A percentile compares a stretch with the other conserved stretches of the same genome.
These are phyloP conservation scores for Echeneis naucrates DNA, from an alignment of 2,797 vertebrate species.

Conservation along the genomic window DNA sequence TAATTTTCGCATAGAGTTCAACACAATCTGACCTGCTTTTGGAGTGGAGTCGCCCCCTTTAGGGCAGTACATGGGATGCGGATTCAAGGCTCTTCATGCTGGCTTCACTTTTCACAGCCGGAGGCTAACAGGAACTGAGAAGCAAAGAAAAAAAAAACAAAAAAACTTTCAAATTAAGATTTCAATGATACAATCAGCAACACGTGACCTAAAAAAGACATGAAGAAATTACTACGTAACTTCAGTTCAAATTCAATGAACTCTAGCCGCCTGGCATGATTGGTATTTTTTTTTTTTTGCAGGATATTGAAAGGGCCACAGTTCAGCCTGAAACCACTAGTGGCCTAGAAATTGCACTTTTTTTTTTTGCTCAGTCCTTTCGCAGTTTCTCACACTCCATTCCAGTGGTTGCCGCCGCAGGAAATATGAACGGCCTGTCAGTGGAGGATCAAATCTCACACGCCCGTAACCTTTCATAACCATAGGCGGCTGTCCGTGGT, in stretches of 20 bases:
- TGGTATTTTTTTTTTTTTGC: slow-evolving; percentile 21
- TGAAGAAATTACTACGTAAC: slow-evolving; percentile 14
- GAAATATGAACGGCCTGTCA: slow-evolving; percentile 19
- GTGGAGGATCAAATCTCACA: slow-evolving; percentile 24
- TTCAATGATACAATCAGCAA: neutral
- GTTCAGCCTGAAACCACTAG: slow-evolving; percentile 58
- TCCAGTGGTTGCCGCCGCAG: slow-evolving; percentile 5
- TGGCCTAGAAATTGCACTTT: slow-evolving; percentile 46
- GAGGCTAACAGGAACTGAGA: neutral
- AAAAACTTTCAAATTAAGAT: neutral
- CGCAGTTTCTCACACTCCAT: neutral
- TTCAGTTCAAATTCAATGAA: slow-evolving; percentile 26
- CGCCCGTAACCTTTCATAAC: slow-evolving; percentile 36
- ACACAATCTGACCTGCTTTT: no score
- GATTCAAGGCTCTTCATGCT: no score
- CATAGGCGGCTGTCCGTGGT: slow-evolving; percentile 73
- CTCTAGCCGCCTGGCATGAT: slow-evolving; percentile 37
- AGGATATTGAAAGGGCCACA: slow-evolving; percentile 44
- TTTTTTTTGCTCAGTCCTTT: slow-evolving; percentile 15
- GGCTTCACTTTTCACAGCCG: no score
- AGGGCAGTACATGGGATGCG: no score
- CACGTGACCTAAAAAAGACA: neutral
- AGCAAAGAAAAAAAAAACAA: neutral
- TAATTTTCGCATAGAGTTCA: no score
- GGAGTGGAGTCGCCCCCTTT: no score